These are phyloP conservation scores for Caenorhabditis inopinata DNA, from an alignment of 1,140 invertebrate species.

Conservation along the genomic window DNA sequence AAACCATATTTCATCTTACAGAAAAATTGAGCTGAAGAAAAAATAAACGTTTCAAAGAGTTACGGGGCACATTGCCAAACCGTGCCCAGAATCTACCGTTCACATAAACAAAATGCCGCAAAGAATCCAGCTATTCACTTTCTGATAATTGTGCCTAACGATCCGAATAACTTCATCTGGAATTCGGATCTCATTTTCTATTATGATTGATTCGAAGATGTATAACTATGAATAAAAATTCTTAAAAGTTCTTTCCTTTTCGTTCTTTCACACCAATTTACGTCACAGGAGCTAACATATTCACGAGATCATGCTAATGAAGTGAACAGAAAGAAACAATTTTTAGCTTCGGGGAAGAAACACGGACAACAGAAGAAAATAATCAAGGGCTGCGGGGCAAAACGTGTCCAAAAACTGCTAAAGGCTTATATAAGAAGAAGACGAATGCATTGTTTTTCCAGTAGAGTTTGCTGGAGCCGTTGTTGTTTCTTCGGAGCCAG, in stretches of 20 bases:
- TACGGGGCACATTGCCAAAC: too few relatives aligned
- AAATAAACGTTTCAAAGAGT: too few relatives aligned
- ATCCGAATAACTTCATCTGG: too few relatives aligned
- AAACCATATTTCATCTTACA: too few relatives aligned
- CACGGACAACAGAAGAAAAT: neutral
- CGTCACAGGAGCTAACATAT: slow-evolving; percentile 3
- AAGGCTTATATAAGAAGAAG: neutral
- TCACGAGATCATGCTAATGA: slow-evolving; percentile 8
- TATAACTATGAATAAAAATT: slow-evolving; percentile 4
- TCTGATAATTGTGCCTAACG: too few relatives aligned
- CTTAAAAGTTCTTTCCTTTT: neutral
- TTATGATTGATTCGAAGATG: neutral
- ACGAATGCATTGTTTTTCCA: neutral
- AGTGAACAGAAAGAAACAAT: neutral
- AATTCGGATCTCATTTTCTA: neutral
- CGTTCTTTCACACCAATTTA: slow-evolving; percentile 17
- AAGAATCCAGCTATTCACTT: too few relatives aligned
- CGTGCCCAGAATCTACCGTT: too few relatives aligned
- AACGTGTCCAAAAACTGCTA: neutral
- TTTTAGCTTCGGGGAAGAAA: neutral
- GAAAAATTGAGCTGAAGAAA: too few relatives aligned
- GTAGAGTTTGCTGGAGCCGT: too few relatives aligned
- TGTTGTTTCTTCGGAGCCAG: too few relatives aligned
- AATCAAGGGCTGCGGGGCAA: neutral
- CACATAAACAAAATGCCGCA: too few relatives aligned